These are phyloP conservation scores for Lethenteron reissneri DNA, from an alignment of 2,113 vertebrate genomes.

Conservation along the genomic window DNA sequence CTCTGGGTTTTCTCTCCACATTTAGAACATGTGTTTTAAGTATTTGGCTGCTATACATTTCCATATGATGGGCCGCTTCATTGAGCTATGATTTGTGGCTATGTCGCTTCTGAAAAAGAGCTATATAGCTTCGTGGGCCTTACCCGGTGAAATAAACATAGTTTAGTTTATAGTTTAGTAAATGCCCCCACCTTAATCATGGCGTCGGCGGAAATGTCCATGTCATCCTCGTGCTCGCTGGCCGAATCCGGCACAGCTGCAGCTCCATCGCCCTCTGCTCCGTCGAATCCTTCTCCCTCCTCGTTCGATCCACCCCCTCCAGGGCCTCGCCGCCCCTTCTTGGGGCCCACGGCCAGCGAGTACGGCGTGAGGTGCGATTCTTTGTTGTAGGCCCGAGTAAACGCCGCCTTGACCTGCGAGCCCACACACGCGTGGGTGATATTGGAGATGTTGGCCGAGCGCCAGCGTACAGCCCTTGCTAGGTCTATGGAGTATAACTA, in stretches of 20 bases:
- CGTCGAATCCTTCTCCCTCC: slow-evolving; percentile 19
- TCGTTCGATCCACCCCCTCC: slow-evolving; percentile 18
- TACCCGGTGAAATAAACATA: too few relatives aligned
- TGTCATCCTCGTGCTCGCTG: slow-evolving; percentile 30
- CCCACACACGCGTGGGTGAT: background rate
- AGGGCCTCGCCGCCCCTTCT: slow-evolving; percentile 23
- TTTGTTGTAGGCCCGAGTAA: slow-evolving; percentile 74
- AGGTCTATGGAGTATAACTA: background rate
- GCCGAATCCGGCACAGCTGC: too few relatives aligned
- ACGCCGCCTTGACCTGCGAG: slow-evolving; percentile 67
- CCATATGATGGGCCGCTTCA: too few relatives aligned
- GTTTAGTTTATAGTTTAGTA: background rate
- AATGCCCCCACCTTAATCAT: slow-evolving; percentile 76
- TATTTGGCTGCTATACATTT: too few relatives aligned
- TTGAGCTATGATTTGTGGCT: too few relatives aligned
- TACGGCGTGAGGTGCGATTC: slow-evolving; percentile 61
- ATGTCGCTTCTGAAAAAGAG: too few relatives aligned
- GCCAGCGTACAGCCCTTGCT: background rate
- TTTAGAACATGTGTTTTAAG: too few relatives aligned
- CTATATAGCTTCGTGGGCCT: too few relatives aligned
- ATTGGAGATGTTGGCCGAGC: background rate
- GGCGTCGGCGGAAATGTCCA: slow-evolving; percentile 33
- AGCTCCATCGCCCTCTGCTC: slow-evolving; percentile 25
- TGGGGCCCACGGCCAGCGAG: slow-evolving; percentile 39
- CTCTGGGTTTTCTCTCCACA: too few relatives aligned